These are phyloP conservation scores for Anagrus nilaparvatae DNA, from an alignment of 1,140 invertebrate genomes.

Conservation along the genomic window DNA sequence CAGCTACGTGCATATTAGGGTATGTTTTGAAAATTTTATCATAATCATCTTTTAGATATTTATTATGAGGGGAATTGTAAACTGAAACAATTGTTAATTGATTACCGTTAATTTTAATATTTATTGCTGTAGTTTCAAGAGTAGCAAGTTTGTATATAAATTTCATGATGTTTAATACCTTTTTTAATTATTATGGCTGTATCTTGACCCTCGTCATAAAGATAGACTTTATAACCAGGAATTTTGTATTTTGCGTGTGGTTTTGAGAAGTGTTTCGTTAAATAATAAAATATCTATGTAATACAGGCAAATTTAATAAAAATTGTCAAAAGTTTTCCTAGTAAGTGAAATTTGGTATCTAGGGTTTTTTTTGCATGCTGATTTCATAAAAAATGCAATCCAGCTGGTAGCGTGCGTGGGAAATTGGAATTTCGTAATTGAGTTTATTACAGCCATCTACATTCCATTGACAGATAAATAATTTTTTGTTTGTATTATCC, in stretches of 20 bases:
- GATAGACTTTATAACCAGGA: background rate
- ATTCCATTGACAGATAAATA: background rate
- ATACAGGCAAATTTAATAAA: background rate
- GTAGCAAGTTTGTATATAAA: background rate
- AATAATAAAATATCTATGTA: background rate
- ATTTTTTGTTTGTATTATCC: background rate
- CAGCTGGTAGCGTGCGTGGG: too few relatives aligned
- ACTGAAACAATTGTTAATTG: background rate
- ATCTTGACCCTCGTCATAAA: background rate
- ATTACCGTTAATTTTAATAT: background rate
- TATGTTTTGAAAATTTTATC: slow-evolving; percentile 3
- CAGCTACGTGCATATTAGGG: background rate
- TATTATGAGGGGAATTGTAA: background rate
- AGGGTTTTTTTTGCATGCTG: too few relatives aligned
- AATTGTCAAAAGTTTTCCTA: background rate
- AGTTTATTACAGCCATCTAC: background rate
- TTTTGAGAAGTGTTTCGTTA: background rate
- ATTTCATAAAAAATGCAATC: too few relatives aligned
- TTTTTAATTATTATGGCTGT: background rate
- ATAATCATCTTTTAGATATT: background rate
- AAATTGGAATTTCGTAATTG: too few relatives aligned
- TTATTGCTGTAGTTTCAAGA: background rate
- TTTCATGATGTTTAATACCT: slow-evolving; percentile 1
- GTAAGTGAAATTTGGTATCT: too few relatives aligned
- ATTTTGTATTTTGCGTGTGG: background rate